Evolutionary conservation across 2,888 invertebrate species (phyloP).

Genomic region (Xylocampa areola): DNA sequence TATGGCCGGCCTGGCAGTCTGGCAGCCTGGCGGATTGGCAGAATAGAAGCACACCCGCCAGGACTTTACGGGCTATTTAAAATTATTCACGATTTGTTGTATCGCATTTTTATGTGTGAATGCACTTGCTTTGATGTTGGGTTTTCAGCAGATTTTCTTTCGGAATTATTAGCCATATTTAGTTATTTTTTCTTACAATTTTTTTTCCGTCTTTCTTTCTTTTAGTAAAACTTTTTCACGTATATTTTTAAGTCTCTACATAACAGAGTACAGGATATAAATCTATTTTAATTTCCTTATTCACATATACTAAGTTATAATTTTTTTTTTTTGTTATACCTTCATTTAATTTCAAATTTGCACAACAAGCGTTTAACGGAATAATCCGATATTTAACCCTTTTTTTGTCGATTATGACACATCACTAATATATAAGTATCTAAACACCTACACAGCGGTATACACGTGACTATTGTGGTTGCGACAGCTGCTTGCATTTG

Average conservation of each 20-base stretch:
- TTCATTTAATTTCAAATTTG: too few relatives aligned
- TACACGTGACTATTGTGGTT: conserved; percentile 26
- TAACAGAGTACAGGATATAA: too few relatives aligned
- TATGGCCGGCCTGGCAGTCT: conserved; percentile 60
- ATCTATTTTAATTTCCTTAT: too few relatives aligned
- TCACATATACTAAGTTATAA: too few relatives aligned
- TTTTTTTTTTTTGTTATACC: too few relatives aligned
- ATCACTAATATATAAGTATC: too few relatives aligned
- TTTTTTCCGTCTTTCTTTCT: not conserved
- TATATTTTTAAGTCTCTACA: not conserved
- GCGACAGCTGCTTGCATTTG: conserved; percentile 27
- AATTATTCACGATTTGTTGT: conserved; percentile 61
- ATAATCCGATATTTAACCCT: too few relatives aligned
- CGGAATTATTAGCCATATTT: not conserved
- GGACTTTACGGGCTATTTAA: conserved; percentile 64
- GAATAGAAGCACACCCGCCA: conserved; percentile 34
- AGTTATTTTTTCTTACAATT: not conserved
- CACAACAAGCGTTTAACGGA: too few relatives aligned
- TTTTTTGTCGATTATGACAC: too few relatives aligned
- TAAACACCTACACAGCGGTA: conserved; percentile 4
- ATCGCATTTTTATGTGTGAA: conserved; percentile 54
- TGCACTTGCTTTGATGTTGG: conserved; percentile 20
- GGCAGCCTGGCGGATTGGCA: conserved; percentile 54
- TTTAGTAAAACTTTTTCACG: not conserved
- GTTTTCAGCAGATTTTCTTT: not conserved